Conservation (phyloP, 2,888 invertebrate genomes). For the Branchipolynoe longqiensis region DNA sequence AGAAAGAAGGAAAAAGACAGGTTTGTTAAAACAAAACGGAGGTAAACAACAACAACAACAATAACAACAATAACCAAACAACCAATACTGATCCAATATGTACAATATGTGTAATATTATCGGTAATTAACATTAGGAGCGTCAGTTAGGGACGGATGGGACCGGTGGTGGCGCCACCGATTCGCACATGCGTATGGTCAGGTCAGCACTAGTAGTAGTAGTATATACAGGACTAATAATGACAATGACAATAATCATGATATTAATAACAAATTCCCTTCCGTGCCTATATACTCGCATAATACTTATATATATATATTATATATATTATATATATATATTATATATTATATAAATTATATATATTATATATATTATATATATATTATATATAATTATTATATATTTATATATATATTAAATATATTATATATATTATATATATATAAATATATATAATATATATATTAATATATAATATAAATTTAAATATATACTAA, state of each 20-base stretch:
- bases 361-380: background rate
- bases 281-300: background rate
- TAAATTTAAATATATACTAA: background rate
- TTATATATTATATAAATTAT: background rate
- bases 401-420: background rate
- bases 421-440: background rate
- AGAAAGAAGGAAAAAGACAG: conserved; percentile 9
- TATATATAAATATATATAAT: too few relatives aligned
- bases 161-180: too few relatives aligned
- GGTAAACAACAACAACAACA: too few relatives aligned
- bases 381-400: background rate
- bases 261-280: background rate
- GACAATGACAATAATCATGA: background rate
- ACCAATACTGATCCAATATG: too few relatives aligned
- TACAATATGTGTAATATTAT: too few relatives aligned
- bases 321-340: background rate
- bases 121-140: too few relatives aligned
- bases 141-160: too few relatives aligned
- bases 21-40: background rate
- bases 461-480: background rate
- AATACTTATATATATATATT: background rate
- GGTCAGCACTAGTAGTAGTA: too few relatives aligned
- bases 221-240: too few relatives aligned
- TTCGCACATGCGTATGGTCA: too few relatives aligned
- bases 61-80: too few relatives aligned